Base-by-base conservation (phyloP, 2,797 vertebrate genomes). In the Apogon talboti region DNA sequence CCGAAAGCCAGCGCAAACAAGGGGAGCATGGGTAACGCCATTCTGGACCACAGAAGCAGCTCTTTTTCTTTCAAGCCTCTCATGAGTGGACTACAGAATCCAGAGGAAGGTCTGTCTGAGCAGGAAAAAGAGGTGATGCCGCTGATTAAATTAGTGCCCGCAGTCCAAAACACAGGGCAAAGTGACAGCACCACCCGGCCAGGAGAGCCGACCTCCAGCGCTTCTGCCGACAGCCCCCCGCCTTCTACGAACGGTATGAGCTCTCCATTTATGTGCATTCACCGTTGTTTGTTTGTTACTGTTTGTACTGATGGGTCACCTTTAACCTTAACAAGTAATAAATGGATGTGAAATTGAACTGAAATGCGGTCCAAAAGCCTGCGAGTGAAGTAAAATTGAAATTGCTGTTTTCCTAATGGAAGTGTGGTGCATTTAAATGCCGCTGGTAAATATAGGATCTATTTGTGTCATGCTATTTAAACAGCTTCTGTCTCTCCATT, bases 51-150 rank as follows among this genome's bases (percentile, higher is more conserved):
- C 57, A 82, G 78, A 41, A 71, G 74, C 10, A 68, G 38, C 13
- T 11, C 66, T 16, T 46, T 83, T 51, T 71, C 83, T 33, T 59
- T 82, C 40, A 77, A 64, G 37, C 69, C 69, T 47, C 75, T 90
- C 3, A 52, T 57, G 11, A 52, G 58, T 33, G 75, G 55, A 42
- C 47, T 53, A 2, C 68, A 66, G 43, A 74, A 54, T 61, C 63
- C 81, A 47, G 86, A 81, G 11, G 89, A 91, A 50, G 92, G 89
- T 37, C 87, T 94, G 54, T 85, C 91, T 13, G 90, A 93, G 69
- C 91, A 87, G 72, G 93, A 94, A 74, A 92, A 85, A 53, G 94
- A 94, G 66, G 66, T 91, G 71, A 74, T 75, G 45, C 86, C 89
- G 0, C 16, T 86, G 66, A 62, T 83, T 54, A 85, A 42, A 43